A percentile compares a stretch with the other conserved stretches of the same genome.
These are phyloP conservation scores for Pseudorhombus dupliciocellatus DNA, from an alignment of 2,113 vertebrate genomes.

Conservation along the genomic window DNA sequence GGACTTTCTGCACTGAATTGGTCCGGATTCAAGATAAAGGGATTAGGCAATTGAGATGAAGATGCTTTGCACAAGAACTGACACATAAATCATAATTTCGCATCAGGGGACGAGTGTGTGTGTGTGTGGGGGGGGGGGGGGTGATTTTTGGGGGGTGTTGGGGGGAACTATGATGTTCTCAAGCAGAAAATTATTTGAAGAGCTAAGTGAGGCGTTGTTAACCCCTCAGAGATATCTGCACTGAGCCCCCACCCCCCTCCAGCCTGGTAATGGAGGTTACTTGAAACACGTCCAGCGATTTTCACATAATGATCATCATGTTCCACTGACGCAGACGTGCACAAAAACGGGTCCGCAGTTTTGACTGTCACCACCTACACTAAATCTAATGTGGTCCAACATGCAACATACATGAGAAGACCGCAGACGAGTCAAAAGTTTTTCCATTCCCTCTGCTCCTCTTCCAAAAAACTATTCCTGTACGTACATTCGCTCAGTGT, in stretches of 20 bases:
- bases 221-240: slow-evolving; percentile 61
- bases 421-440: slow-evolving; percentile 46
- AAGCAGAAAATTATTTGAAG: slow-evolving; percentile 73
- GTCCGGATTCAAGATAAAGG: slow-evolving; percentile 77
- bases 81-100: slow-evolving; percentile 74
- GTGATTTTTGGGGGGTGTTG: background rate
- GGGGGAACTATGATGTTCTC: slow-evolving; percentile 43
- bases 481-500: slow-evolving; percentile 23
- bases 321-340: slow-evolving; percentile 43
- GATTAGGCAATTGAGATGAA: slow-evolving; percentile 79
- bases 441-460: slow-evolving; percentile 37
- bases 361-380: slow-evolving; percentile 65
- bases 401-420: slow-evolving; percentile 39
- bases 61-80: slow-evolving; percentile 70
- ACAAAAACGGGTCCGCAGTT: slow-evolving; percentile 26
- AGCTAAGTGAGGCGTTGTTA: slow-evolving; percentile 64
- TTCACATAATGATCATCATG: slow-evolving; percentile 54
- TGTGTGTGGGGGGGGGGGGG: slow-evolving; percentile 21
- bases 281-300: slow-evolving; percentile 55
- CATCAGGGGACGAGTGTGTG: slow-evolving; percentile 42
- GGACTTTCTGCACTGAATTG: slow-evolving; percentile 72
- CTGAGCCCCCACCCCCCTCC: background rate
- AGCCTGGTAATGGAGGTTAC: slow-evolving; percentile 60
- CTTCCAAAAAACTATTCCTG: slow-evolving; percentile 27
- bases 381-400: slow-evolving; percentile 56